A percentile compares a stretch with the other conserved stretches of the same genome.
phyloP scores from a whole-genome alignment of 2,113 vertebrate genomes.

The Eptesicus fuscus region DNA sequence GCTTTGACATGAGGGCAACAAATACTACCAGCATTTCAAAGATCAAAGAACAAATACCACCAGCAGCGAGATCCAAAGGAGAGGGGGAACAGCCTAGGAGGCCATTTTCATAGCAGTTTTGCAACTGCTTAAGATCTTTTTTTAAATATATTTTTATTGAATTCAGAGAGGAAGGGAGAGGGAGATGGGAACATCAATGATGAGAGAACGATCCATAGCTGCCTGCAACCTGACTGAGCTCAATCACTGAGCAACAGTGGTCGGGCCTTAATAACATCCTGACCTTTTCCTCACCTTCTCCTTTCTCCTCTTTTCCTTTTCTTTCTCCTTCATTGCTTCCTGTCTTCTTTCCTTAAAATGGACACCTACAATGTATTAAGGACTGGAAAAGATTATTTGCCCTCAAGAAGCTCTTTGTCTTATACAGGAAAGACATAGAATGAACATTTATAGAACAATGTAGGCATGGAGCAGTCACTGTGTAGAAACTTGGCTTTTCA shows the following conservation, averaged over 20 bases:
- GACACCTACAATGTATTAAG: not conserved
- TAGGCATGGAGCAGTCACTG: not conserved
- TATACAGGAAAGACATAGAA: not conserved
- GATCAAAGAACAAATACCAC: not conserved
- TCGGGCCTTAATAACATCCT: no score
- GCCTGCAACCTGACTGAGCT: no score
- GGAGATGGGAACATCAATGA: no score
- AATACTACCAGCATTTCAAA: not conserved
- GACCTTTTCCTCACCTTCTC: not conserved
- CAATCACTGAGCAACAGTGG: no score
- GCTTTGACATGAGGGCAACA: not conserved
- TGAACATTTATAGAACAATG: not conserved
- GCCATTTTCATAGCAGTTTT: no score
- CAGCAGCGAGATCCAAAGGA: not conserved
- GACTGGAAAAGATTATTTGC: not conserved
- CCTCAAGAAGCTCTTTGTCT: not conserved
- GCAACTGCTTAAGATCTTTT: not conserved
- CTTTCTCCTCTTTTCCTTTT: not conserved
- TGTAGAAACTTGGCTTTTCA: not conserved
- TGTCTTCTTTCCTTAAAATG: not conserved
- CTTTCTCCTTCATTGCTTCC: not conserved
- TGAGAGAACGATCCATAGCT: no score
- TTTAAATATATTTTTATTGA: no score
- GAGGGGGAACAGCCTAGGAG: not conserved
- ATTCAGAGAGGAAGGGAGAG: no score